Evolutionary conservation across 2,113 vertebrate genomes (phyloP).

Genomic region (Thalassarche chlororhynchos): DNA sequence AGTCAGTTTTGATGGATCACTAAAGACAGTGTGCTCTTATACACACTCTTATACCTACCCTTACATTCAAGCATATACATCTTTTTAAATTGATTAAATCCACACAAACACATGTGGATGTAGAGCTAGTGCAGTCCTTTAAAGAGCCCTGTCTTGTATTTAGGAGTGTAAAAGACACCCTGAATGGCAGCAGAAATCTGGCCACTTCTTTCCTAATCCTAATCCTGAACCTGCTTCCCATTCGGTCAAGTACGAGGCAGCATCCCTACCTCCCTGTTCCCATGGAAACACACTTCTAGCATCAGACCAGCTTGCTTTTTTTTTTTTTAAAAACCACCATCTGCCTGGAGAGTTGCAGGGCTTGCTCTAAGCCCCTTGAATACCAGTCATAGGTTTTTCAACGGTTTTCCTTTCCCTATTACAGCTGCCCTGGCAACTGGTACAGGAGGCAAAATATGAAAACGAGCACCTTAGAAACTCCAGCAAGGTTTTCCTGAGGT

Average conservation of each 20-base stretch:
- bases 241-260: constrained; percentile 53
- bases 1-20: background rate
- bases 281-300: constrained; percentile 74
- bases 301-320: constrained; percentile 66
- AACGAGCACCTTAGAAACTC: background rate
- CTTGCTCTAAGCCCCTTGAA: constrained; percentile 27
- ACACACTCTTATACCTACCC: accelerated
- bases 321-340: constrained; percentile 60
- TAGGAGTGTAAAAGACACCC: background rate
- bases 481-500: background rate
- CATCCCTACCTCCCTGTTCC: constrained; percentile 71
- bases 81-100: background rate
- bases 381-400: background rate
- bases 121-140: background rate
- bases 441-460: background rate
- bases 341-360: constrained; percentile 63
- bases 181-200: background rate
- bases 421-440: background rate
- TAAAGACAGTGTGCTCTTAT: background rate
- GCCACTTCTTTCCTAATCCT: constrained; percentile 35
- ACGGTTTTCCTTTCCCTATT: background rate
- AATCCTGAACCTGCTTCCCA: constrained; percentile 54
- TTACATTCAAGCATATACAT: background rate
- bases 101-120: background rate
- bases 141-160: background rate